Conservation (phyloP, 2,888 invertebrate genomes). For the Trissolcus brochymenae region DNA sequence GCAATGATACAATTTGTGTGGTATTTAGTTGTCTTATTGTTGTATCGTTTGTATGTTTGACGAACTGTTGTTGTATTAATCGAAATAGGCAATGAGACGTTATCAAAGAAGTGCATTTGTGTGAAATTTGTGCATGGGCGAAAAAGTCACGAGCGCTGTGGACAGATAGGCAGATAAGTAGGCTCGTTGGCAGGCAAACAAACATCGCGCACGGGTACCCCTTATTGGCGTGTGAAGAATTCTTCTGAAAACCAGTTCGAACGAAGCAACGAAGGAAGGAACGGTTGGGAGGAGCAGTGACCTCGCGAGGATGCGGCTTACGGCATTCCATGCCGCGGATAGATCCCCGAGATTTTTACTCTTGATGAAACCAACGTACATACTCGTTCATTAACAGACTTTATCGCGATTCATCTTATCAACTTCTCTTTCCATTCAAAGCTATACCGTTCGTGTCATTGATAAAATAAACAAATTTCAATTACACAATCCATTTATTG, state of each 20-base stretch:
- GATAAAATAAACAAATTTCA: constrained; percentile 2
- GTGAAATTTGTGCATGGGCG: background rate
- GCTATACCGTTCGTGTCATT: background rate
- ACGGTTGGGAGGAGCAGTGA: constrained; percentile 57
- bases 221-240: constrained; percentile 36
- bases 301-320: constrained; percentile 55
- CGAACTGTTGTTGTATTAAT: too few species aligned
- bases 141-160: constrained; percentile 28
- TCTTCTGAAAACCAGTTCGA: constrained; percentile 57
- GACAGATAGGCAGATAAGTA: constrained; percentile 37
- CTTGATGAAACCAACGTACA: constrained; percentile 47
- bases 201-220: constrained; percentile 32
- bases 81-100: too few species aligned
- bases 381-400: constrained; percentile 39
- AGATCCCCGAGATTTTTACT: constrained; percentile 57
- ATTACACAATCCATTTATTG: too few species aligned
- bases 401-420: constrained; percentile 12
- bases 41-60: too few species aligned
- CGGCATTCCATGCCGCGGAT: constrained; percentile 55
- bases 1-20: too few species aligned
- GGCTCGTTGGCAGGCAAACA: constrained; percentile 43
- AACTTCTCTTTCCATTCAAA: constrained; percentile 16
- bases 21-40: too few species aligned
- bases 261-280: constrained; percentile 39
- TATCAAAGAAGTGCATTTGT: background rate